phyloP scores from a whole-genome alignment of 2,113 vertebrate genomes.

The Henicopernis longicauda region DNA sequence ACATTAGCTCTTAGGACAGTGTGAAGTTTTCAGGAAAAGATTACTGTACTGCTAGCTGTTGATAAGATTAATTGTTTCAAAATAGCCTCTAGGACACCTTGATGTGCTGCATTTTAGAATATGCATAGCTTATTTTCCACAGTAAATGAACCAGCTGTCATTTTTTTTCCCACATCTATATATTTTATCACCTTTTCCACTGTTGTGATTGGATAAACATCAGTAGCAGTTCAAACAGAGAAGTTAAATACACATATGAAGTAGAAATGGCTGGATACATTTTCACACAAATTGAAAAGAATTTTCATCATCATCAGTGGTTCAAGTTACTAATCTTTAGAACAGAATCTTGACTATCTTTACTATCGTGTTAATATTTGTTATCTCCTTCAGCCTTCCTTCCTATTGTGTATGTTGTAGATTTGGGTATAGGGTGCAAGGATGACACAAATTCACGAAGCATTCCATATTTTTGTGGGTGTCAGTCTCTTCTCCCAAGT shows the following conservation, averaged over 20 bases:
- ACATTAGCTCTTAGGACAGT: background rate
- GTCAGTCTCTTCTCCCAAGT: no score
- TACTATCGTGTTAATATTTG: background rate
- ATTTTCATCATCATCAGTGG: background rate
- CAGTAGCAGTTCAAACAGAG: background rate
- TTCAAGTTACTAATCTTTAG: background rate
- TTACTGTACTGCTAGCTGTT: background rate
- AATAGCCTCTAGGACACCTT: background rate
- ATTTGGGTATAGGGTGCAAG: background rate
- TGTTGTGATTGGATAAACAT: background rate
- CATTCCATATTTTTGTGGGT: background rate
- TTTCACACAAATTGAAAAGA: background rate
- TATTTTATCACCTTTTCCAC: background rate
- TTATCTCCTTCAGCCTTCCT: background rate
- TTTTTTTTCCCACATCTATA: background rate
- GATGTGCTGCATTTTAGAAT: background rate
- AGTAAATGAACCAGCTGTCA: background rate
- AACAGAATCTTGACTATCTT: background rate
- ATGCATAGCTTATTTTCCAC: background rate
- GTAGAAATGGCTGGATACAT: background rate
- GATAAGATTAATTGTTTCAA: background rate
- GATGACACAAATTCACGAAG: conserved; percentile 48
- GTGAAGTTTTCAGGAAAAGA: background rate
- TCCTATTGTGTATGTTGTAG: background rate
- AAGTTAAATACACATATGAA: background rate